Evolutionary conservation across 2,888 invertebrate genomes (phyloP).

Genomic region (Seira musarum): DNA sequence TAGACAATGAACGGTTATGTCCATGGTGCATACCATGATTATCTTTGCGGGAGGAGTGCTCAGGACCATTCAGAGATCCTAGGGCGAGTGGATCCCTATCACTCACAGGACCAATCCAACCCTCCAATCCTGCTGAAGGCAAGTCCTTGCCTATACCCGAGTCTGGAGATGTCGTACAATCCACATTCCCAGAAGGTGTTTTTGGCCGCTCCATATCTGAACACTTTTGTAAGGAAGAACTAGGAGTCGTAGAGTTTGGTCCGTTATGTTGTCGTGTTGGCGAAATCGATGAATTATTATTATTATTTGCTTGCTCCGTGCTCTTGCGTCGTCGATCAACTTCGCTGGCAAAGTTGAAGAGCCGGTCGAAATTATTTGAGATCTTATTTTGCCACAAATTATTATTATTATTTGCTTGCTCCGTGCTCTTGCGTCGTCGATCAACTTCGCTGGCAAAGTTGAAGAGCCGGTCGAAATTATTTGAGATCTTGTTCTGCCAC

Average conservation of each 20-base stretch:
- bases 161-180: constrained; percentile 90
- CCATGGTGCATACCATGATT: constrained; percentile 14
- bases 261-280: constrained; percentile 53
- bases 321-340: constrained; percentile 89
- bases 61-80: constrained; percentile 35
- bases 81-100: constrained; percentile 53
- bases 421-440: constrained; percentile 87
- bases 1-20: constrained; percentile 27
- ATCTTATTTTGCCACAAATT: constrained; percentile 96
- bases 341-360: constrained; percentile 94
- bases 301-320: no score
- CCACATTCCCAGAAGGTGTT: constrained; percentile 70
- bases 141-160: constrained; percentile 80
- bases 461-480: constrained; percentile 93
- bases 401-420: constrained; percentile 76
- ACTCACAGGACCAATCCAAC: constrained; percentile 61
- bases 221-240: constrained; percentile 49
- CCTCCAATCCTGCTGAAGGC: constrained; percentile 52
- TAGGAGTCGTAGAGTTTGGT: constrained; percentile 46
- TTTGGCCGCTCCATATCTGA: constrained; percentile 67
- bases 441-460: constrained; percentile 94
- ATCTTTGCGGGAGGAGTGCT: constrained; percentile 3
- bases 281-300: constrained; percentile 59
- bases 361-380: constrained; percentile 92
- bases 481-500: constrained; percentile 94